Conservation (phyloP, 2,797 vertebrate species). For the Amphiprion clarkii region DNA sequence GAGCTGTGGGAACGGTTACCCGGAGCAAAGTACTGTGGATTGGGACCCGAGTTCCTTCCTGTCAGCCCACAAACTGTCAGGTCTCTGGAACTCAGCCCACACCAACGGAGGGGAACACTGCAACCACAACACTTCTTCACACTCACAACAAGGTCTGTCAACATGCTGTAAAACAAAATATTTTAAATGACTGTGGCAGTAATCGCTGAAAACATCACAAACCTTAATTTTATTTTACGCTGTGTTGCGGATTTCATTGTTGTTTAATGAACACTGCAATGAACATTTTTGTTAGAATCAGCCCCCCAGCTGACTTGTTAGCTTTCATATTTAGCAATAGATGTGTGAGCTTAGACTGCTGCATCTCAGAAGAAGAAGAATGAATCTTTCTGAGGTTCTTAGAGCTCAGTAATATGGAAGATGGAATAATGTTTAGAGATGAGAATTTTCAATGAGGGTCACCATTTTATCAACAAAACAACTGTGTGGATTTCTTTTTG, state of each 20-base stretch:
- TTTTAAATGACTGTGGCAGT: conserved; percentile 1
- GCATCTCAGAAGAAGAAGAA: conserved; percentile 22
- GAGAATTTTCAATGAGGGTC: no score
- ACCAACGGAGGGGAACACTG: conserved; percentile 90
- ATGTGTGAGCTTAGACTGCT: conserved; percentile 7
- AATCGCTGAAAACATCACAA: conserved; percentile 7
- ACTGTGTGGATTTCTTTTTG: background rate
- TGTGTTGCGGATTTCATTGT: background rate
- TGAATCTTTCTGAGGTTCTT: conserved; percentile 1
- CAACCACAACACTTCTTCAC: conserved; percentile 87
- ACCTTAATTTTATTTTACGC: conserved; percentile 5
- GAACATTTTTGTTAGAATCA: conserved; percentile 15
- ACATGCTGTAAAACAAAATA: conserved; percentile 19
- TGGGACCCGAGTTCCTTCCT: conserved; percentile 99
- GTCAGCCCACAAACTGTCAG: conserved; percentile 98
- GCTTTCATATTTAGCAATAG: background rate
- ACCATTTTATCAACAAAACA: no score
- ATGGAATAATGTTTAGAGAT: background rate
- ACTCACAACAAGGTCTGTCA: conserved; percentile 90
- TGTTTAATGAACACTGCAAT: background rate
- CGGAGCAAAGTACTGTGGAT: conserved; percentile 96
- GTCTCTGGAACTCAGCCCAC: conserved; percentile 98
- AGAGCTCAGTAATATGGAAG: conserved; percentile 2
- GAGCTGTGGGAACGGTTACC: conserved; percentile 95
- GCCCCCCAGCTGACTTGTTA: background rate